These are phyloP conservation scores for Sebastes glaucus DNA, from an alignment of 2,797 vertebrate genomes.

Conservation along the genomic window DNA sequence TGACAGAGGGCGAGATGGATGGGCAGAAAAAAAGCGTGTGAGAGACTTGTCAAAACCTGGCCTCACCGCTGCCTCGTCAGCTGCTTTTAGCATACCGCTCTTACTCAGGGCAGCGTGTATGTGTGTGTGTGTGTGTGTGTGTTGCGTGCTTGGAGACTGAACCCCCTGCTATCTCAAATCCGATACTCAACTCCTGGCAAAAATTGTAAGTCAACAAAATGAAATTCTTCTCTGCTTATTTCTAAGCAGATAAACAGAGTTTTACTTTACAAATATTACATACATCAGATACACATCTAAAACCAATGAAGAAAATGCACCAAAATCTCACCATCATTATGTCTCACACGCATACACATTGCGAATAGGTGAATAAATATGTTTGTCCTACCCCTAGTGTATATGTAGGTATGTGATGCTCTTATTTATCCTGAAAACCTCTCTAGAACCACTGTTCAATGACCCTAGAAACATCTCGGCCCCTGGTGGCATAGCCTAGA, in stretches of 20 bases:
- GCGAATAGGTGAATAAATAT: no score
- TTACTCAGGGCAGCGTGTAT: background rate
- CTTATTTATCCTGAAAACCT: background rate
- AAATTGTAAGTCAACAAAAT: background rate
- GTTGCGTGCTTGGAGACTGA: background rate
- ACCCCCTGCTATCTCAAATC: background rate
- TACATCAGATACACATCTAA: background rate
- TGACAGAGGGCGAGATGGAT: constrained; percentile 29
- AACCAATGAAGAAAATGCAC: background rate
- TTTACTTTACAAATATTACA: background rate
- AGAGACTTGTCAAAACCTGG: constrained; percentile 55
- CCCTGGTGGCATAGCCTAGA: background rate
- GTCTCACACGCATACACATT: background rate
- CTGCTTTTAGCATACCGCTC: constrained; percentile 33
- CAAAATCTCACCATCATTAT: background rate
- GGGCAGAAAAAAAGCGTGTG: constrained; percentile 4
- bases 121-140: background rate
- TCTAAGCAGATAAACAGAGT: background rate
- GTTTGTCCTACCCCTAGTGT: no score
- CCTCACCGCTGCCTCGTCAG: constrained; percentile 8
- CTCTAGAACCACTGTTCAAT: background rate
- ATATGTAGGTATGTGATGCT: background rate
- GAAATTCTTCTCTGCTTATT: background rate
- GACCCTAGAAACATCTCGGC: background rate
- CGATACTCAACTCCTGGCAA: background rate